Evolutionary conservation across 2,888 invertebrate species (phyloP), one percentile per base, ranked within the genome.

Genomic region (Eucera pruinosa): DNA sequence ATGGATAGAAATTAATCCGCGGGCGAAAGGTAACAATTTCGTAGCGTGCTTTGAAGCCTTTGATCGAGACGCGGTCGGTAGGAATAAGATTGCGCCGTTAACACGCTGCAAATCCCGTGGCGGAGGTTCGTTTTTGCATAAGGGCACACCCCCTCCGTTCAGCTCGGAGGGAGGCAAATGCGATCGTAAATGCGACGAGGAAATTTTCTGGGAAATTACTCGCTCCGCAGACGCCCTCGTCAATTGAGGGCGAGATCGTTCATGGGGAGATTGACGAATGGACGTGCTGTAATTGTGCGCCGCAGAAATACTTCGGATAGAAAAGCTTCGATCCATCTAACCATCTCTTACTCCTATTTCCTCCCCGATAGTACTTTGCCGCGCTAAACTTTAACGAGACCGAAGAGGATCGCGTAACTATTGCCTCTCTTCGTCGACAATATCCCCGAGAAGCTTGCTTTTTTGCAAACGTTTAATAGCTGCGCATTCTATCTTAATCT

Each of bases 191-290:
- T 69, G 68, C 60, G 70, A 69, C 73, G 69, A 80, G 70, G 74
- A 82, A 81, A 80, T 82, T 87, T 84, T 67, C 76, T 50, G 73
- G 84, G 82, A 84, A 86, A 85, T 87, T 86, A 77, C 80, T 81
- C 78, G 75, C 61, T 58, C 61, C 47, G 43, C 66, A 54, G 61
- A 57, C 75, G 67, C 61, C n/a, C 57, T 66, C 78, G 76, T 85
- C 81, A 72, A 81, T 84, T 74, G 67, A 75, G 65, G 65, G 67
- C 61, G 54, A 60, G 74, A 76, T 81, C 70, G 76, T 81, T 80
- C 65, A 64, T 50, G 62, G 60, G 60, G 62, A 68, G 71, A 81
- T 81, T 81, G 84, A 85, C 84, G 75, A 84, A 84, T 85, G 79
- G 78, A 78, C 76, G 72, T 57, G 72, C 52, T 65, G 81, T 84